These are phyloP conservation scores for Heliconius nattereri DNA, from an alignment of 1,140 invertebrate genomes.

Conservation along the genomic window DNA sequence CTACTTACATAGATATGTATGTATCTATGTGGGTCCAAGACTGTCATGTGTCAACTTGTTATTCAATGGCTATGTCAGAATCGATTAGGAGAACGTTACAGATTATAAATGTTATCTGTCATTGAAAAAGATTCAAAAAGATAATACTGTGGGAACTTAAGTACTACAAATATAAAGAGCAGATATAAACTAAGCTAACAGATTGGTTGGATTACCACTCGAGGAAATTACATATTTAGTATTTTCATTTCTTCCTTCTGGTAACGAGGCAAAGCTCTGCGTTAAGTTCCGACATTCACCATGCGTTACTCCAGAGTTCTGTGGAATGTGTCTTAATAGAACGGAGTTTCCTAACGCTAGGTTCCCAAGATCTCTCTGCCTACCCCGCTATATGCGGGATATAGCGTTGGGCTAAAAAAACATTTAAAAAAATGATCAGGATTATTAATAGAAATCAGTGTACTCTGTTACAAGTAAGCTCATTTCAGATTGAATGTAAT, in stretches of 20 bases:
- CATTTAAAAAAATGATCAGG: not conserved
- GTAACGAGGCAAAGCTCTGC: too few species aligned
- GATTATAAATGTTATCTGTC: conserved; percentile 12
- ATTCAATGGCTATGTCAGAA: conserved; percentile 28
- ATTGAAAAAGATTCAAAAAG: conserved; percentile 12
- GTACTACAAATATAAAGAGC: not conserved
- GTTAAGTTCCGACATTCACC: too few species aligned
- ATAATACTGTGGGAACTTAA: not conserved
- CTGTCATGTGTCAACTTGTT: conserved; percentile 38
- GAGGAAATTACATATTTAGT: too few species aligned
- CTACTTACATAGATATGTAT: not conserved
- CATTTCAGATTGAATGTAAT: conserved; percentile 51
- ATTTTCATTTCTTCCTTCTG: too few species aligned
- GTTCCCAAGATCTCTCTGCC: too few species aligned
- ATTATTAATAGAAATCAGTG: not conserved
- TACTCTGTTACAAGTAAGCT: conserved; percentile 32
- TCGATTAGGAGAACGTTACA: conserved; percentile 25
- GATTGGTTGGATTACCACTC: too few species aligned
- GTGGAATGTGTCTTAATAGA: too few species aligned
- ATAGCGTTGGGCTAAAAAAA: too few species aligned
- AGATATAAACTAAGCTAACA: too few species aligned
- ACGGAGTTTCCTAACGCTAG: too few species aligned
- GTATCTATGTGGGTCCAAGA: conserved; percentile 16
- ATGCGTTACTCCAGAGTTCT: too few species aligned
- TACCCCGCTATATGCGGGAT: too few species aligned